Conservation (phyloP, 2,113 vertebrate species). For the Scatophagus argus region DNA sequence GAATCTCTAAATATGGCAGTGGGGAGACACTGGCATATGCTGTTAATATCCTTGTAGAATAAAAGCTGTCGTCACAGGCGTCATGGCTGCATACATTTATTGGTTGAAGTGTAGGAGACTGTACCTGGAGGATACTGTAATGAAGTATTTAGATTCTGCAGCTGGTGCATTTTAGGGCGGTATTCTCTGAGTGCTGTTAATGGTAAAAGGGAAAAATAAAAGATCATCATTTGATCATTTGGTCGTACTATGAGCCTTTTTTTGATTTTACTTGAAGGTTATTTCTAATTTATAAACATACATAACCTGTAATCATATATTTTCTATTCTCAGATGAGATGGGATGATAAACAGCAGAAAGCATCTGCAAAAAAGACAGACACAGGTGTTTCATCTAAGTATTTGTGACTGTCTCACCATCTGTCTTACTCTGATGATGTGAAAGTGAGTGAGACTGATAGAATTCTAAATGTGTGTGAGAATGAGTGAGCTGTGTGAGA, state of each 20-base stretch:
- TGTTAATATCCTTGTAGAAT: constrained; percentile 41
- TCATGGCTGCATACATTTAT: constrained; percentile 51
- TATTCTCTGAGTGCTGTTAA: not conserved
- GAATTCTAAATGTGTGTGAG: not conserved
- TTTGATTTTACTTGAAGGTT: not conserved
- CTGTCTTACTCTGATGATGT: constrained; percentile 19
- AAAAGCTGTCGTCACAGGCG: constrained; percentile 26
- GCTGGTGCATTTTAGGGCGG: constrained; percentile 19
- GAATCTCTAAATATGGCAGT: constrained; percentile 34
- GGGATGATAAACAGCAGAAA: not conserved
- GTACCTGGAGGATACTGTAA: constrained; percentile 50
- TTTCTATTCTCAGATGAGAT: not conserved
- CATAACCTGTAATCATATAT: not conserved
- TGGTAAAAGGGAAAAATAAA: not conserved
- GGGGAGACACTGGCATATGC: constrained; percentile 39
- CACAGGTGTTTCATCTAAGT: not conserved
- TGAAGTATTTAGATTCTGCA: constrained; percentile 52
- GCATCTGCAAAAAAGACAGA: not conserved
- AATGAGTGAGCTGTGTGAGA: not conserved
- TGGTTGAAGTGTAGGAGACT: constrained; percentile 9
- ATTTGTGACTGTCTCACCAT: not conserved
- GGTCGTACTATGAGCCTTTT: not conserved
- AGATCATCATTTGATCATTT: not conserved
- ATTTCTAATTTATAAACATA: not conserved
- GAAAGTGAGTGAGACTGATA: not conserved